phyloP scores from a whole-genome alignment of 2,113 vertebrate genomes.

The Picathartes gymnocephalus region DNA sequence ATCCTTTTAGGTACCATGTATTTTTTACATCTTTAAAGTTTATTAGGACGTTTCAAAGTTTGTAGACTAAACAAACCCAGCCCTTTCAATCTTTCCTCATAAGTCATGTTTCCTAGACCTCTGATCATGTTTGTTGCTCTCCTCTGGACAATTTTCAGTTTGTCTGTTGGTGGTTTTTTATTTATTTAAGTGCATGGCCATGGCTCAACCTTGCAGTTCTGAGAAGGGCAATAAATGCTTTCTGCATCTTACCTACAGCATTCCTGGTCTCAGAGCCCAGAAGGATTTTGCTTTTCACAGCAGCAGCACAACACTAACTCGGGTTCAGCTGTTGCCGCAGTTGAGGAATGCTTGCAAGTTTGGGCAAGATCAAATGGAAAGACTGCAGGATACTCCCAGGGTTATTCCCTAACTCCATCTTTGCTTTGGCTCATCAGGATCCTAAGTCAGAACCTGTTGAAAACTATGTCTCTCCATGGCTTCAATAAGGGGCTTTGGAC shows the following conservation, averaged over 20 bases:
- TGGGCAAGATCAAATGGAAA: background rate
- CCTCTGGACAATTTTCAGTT: slow-evolving; percentile 16
- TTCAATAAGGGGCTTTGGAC: background rate
- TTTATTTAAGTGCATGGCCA: background rate
- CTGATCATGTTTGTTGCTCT: slow-evolving; percentile 13
- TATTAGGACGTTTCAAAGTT: background rate
- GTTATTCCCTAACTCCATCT: background rate
- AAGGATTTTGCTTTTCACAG: background rate
- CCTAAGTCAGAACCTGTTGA: background rate
- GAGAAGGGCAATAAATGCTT: background rate
- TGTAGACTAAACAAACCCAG: slow-evolving; percentile 56
- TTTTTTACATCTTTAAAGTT: background rate
- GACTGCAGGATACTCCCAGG: background rate
- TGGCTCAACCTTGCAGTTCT: background rate
- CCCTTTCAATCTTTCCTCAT: slow-evolving; percentile 8
- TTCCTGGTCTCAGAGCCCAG: background rate
- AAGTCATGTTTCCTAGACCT: slow-evolving; percentile 27
- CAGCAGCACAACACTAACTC: background rate
- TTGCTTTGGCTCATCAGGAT: background rate
- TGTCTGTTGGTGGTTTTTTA: background rate
- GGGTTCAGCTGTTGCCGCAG: fast-evolving
- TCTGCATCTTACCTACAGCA: background rate
- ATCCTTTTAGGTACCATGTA: background rate
- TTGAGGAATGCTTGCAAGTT: background rate
- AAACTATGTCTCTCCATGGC: background rate